These are phyloP conservation scores for Coenobita brevimanus DNA, from an alignment of 1,140 invertebrate species.

Conservation along the genomic window DNA sequence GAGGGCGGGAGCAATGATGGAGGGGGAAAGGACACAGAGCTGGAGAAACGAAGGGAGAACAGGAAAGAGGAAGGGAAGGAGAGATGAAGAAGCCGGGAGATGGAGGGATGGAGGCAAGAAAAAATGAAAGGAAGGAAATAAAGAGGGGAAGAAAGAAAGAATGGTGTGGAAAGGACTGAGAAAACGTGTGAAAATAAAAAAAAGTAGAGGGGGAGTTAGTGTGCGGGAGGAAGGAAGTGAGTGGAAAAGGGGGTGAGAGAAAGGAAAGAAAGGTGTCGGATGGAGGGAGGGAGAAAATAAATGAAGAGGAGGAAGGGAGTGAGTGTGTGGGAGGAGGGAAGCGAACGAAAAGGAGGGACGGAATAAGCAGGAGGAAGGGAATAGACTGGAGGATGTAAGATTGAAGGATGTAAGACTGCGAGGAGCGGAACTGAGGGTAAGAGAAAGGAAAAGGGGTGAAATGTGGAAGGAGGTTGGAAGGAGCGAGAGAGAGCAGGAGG, in stretches of 20 bases:
- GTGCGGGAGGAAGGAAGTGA: not conserved
- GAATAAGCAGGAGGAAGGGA: not conserved
- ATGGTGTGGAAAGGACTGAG: not conserved
- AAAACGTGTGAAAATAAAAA: too few relatives aligned
- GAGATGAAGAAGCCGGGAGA: not conserved
- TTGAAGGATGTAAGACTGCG: too few relatives aligned
- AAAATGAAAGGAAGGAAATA: not conserved
- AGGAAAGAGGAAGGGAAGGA: not conserved
- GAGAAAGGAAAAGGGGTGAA: too few relatives aligned
- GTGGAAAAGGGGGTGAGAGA: not conserved
- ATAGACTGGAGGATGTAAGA: too few relatives aligned
- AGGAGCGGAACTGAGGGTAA: too few relatives aligned
- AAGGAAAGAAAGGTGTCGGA: not conserved
- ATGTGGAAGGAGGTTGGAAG: too few relatives aligned
- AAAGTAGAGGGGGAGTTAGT: not conserved
- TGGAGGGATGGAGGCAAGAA: not conserved
- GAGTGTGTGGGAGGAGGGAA: not conserved
- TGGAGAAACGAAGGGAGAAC: not conserved
- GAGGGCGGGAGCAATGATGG: not conserved
- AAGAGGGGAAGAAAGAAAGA: slow-evolving; percentile 18
- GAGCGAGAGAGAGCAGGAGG: too few relatives aligned
- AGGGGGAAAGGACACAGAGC: not conserved
- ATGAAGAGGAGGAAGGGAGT: not conserved
- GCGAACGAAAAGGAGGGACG: not conserved
- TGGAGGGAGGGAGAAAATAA: not conserved